Base-by-base conservation (phyloP, 2,888 invertebrate genomes). In the Hemicrepidius hirtus region DNA sequence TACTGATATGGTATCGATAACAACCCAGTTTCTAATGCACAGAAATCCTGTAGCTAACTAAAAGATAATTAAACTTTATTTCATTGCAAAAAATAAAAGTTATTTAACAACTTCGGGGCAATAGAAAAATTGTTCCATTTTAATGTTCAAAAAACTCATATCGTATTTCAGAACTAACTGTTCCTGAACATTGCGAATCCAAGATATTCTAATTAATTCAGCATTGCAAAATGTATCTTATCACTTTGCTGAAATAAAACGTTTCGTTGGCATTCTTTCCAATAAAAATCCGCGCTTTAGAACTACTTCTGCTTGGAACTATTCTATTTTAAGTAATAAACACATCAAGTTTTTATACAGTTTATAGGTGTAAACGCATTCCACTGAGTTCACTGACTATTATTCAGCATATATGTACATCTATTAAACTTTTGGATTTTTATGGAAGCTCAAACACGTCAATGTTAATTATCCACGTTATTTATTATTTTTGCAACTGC, bases 311-410 rank as follows among this genome's bases (percentile, higher is more conserved):
- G 57, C 18, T 20, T 18, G 16, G 37, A 57, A 63, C 46, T 49
- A 63, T 63, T 63, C 63, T 49, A 63, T 49, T 49, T 46, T 49
- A 10, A 32, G 63, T 46, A 63, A 63, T 63, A 63, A 63, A 63
- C 63, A 46, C 63, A 63, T 63, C 63, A 63, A 49, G 60, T 60
- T 49, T 63, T 63, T 63, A 63, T 63, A 35, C 21, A n/a, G 12
- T 63, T 49, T 49, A 46, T 49, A 46, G 46, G 46, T 49, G 63
- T 63, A 63, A 63, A 21, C 63, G 24, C 63, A 63, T 63, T 63
- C 63, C 49, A 28, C 16, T 37, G 46, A 63, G 63, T 63, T 63
- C 63, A 63, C 44, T 63, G 63, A 63, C 63, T 63, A 63, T 63
- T 63, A 63, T 63, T 57, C 46, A 32, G 49, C 40, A 60, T 41